These are phyloP conservation scores for Oryzias curvinotus DNA, from an alignment of 2,113 vertebrate species.

Conservation along the genomic window DNA sequence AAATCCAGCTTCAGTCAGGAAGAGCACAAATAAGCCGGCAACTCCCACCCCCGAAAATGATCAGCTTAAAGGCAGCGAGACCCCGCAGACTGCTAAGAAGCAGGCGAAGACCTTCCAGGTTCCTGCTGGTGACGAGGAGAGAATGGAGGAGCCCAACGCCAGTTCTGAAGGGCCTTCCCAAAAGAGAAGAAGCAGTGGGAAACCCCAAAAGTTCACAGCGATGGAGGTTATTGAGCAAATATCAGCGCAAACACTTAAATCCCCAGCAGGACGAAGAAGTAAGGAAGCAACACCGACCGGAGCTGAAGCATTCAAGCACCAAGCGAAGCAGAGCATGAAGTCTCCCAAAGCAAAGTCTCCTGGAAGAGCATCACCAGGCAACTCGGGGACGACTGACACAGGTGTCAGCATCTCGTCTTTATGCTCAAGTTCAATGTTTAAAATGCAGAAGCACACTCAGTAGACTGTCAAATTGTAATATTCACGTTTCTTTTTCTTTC, in stretches of 20 bases:
- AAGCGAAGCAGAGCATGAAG: slow-evolving; percentile 1
- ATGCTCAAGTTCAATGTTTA: too few relatives aligned
- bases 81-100: slow-evolving; percentile 57
- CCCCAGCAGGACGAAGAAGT: slow-evolving; percentile 54
- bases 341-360: slow-evolving; percentile 11
- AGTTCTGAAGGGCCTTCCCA: slow-evolving; percentile 9
- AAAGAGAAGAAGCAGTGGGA: slow-evolving; percentile 29
- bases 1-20: slow-evolving; percentile 17
- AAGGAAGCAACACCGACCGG: slow-evolving; percentile 36
- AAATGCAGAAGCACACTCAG: too few relatives aligned
- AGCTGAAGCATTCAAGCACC: neutral
- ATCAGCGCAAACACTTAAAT: slow-evolving; percentile 29
- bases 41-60: slow-evolving; percentile 18
- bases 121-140: slow-evolving; percentile 1
- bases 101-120: slow-evolving; percentile 27
- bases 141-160: slow-evolving; percentile 1
- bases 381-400: slow-evolving; percentile 38
- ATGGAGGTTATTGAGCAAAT: slow-evolving; percentile 55
- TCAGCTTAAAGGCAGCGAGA: neutral
- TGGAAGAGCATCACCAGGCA: slow-evolving; percentile 51
- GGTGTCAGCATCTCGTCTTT: slow-evolving; percentile 8
- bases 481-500: neutral
- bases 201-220: slow-evolving; percentile 46
- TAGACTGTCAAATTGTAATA: neutral
- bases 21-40: slow-evolving; percentile 1